phyloP scores from a whole-genome alignment of 2,113 vertebrate species.

The Felis chaus region DNA sequence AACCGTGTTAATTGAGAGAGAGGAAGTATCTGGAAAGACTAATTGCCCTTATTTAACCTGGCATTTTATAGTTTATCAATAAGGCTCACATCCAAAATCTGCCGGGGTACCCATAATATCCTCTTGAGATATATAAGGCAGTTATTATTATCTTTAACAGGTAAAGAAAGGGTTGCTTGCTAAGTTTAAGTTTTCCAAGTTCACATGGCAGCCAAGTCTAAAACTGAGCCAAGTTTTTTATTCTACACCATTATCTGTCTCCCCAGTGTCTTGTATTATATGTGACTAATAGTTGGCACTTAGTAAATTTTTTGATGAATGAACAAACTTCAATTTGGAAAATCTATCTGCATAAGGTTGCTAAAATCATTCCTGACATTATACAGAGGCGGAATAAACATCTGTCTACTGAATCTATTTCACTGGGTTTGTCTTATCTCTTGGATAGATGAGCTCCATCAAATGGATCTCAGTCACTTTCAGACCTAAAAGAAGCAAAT shows the following conservation, averaged over 20 bases:
- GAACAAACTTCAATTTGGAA: not conserved
- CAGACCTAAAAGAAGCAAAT: not conserved
- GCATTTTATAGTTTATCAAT: not conserved
- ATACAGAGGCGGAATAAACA: not conserved
- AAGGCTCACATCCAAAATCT: not conserved
- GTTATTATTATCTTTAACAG: not conserved
- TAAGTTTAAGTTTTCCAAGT: not conserved
- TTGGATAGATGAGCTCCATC: not conserved
- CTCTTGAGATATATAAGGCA: not conserved
- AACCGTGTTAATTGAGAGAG: not conserved
- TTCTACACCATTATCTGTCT: not conserved
- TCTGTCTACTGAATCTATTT: no score
- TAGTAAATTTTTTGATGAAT: not conserved
- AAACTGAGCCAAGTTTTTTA: not conserved
- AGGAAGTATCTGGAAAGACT: not conserved
- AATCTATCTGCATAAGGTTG: not conserved
- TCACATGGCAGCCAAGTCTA: not conserved
- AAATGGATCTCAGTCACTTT: not conserved
- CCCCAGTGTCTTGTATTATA: not conserved
- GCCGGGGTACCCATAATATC: not conserved
- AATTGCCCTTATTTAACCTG: not conserved
- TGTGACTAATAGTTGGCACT: not conserved
- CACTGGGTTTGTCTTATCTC: not conserved
- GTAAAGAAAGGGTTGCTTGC: not conserved
- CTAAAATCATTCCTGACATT: not conserved